Conservation (phyloP, 2,888 invertebrate species). For the Steinernema scapterisci region DNA sequence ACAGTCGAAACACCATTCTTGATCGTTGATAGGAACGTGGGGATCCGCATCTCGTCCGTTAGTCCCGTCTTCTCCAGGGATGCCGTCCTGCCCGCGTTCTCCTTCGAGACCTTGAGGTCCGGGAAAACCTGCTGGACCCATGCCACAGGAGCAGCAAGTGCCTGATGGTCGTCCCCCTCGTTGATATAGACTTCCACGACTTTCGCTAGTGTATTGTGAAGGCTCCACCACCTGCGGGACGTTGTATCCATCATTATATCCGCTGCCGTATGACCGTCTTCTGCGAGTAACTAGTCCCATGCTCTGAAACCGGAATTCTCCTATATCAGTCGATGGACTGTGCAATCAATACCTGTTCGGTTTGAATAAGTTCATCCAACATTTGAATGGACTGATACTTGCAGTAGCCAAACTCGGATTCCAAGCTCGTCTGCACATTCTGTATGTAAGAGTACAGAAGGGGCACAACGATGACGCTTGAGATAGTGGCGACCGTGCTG, state of each 20-base stretch:
- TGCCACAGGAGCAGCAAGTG: constrained; percentile 15
- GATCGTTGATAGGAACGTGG: constrained; percentile 2
- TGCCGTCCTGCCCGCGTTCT: constrained; percentile 1
- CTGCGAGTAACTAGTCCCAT: constrained; percentile 18
- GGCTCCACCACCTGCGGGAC: background rate
- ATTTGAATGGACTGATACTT: constrained; percentile 24
- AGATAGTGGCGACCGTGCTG: constrained; percentile 23
- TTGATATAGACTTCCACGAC: background rate
- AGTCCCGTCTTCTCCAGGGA: constrained; percentile 7
- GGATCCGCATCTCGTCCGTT: constrained; percentile 25
- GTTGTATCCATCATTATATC: background rate
- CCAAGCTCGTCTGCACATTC: constrained; percentile 23
- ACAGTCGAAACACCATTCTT: constrained; percentile 28
- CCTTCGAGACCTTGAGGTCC: background rate
- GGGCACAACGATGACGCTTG: constrained; percentile 15
- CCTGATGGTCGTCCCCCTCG: background rate
- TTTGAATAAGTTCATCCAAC: constrained; percentile 17
- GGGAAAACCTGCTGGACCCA: background rate
- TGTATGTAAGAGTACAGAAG: constrained; percentile 22
- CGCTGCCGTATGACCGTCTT: background rate
- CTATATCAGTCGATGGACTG: too few species aligned
- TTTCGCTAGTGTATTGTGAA: background rate
- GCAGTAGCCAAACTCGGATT: constrained; percentile 13
- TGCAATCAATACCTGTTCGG: background rate
- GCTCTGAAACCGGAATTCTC: background rate